Base-by-base conservation (phyloP, 1,140 invertebrate genomes). In the Zophobas morio region DNA sequence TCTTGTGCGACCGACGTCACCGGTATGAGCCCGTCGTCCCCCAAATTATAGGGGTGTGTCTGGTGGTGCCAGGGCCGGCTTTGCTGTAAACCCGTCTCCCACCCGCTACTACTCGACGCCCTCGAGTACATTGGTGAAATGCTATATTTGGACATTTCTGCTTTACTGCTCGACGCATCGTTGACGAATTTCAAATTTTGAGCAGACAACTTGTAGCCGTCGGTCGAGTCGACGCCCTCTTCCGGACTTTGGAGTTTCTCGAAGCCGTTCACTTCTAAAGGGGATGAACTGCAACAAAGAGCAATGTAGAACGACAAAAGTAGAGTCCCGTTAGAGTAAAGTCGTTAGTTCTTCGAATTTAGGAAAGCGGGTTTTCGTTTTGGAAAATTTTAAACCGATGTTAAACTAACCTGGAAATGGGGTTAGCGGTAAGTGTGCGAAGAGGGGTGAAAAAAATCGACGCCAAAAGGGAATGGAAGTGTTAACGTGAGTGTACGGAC, bases 1-100 rank as follows among this genome's bases (percentile, higher is more conserved):
- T 92, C 90, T 84, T 96, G 95, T 78, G 95, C 88, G 74, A 94
- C 92, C 84, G 94, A 95, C 79, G 91, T 89, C 77, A 94, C 90
- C 70, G 93, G 91, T 49, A 93, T 91, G 79, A 97, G 88, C 57
- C 96, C 96, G 88, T 97, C 96, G n/a, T 93, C 84, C 66, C 89
- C 88, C 20, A 87, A 78, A 6, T 78, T 78, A 76, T 78, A 83
- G 34, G 78, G 81, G 77, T 77, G 74, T 35, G 76, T 53, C 37
- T 66, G 60, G 49, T 77, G 57, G 49, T 77, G 57, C 8, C 74
- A 70, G 20, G 78, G 39, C 8, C 70, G 77, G 2, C 72, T 56
- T 6, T 74, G 74, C n/a, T 71, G 37, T 36, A 79, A 49, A 37
- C 54, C 75, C 33, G 63, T 81, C 36, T 82, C 81, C 84, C 83